Conservation (phyloP, 2,888 invertebrate genomes). For the Euplexia lucipara region DNA sequence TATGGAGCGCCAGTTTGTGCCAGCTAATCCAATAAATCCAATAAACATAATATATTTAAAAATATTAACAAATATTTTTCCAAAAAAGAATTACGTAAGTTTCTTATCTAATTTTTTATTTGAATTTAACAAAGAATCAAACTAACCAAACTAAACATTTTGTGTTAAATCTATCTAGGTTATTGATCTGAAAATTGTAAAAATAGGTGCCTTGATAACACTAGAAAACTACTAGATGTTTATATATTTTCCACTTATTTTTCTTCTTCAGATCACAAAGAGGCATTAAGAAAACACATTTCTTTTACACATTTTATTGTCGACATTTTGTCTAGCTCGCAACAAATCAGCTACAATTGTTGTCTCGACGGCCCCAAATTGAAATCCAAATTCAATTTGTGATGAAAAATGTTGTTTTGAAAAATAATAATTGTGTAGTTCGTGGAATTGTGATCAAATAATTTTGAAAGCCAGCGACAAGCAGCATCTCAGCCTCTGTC, state of each 20-base stretch:
- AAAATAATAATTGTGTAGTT: conserved; percentile 13
- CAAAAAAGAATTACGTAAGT: no score
- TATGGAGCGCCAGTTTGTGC: no score
- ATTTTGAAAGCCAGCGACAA: neutral
- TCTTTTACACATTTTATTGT: conserved; percentile 9
- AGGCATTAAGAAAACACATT: neutral
- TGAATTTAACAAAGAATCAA: no score
- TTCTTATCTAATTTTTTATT: no score
- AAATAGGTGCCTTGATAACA: neutral
- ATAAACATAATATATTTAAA: no score
- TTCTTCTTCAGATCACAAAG: neutral
- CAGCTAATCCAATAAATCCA: no score
- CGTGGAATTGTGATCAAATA: neutral
- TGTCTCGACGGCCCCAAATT: conserved; percentile 42
- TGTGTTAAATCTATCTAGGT: no score
- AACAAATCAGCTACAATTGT: conserved; percentile 57
- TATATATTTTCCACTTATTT: neutral
- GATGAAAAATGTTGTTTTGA: conserved; percentile 42
- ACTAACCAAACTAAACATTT: no score
- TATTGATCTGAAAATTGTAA: neutral
- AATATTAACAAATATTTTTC: no score
- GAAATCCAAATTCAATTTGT: conserved; percentile 56
- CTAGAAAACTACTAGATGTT: neutral
- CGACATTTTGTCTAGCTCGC: conserved; percentile 42
- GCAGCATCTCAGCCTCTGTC: no score